Evolutionary conservation across 2,113 vertebrate genomes (phyloP), one percentile per base, ranked within the genome.

Genomic region (Psammodynastes pulverulentus): DNA sequence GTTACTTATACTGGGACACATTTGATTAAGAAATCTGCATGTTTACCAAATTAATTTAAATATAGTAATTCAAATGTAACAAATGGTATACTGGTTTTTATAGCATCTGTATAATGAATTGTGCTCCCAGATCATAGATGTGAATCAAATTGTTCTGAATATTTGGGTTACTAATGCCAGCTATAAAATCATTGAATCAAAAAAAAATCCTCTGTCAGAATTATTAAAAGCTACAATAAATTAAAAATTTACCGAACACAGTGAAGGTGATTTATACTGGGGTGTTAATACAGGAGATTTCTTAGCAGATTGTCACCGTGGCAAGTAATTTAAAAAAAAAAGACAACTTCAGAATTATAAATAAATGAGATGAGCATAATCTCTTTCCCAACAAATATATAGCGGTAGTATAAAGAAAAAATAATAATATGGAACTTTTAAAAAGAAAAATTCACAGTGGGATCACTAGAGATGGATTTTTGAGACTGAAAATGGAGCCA

Each of bases 281-380:
- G 45, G 43, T 84, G 87, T 92, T 92, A 92, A 84, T 87, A 84
- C 8, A 91, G 62, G 7, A 39, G 62, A 87, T 84, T 91, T 93
- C 67, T 62, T 84, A 89, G 54, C 46, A 39, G 52, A 84, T 24
- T 51, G 88, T 62, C 53, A 48, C 34, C 87, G 54, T 26, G 17
- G 58, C n/a, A n/a, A n/a, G n/a, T n/a, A n/a, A n/a, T n/a, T n/a
- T n/a, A n/a, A n/a, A n/a, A n/a, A n/a, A 72, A 91, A 67, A 54
- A 79, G 54, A 48, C 46, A 84, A 48, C 53, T 89, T 52, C 62
- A 84, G 13, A 91, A 87, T 87, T 89, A 51, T 29, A 93, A 87
- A 79, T 89, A 91, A 56, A 84, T 84, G 19, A n/a, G 49, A 90
- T 34, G 19, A 48, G 23, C 15, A 24, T 84, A 93, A 91, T 17